Base-by-base conservation (phyloP, 30 jellyfish, hydroid and myxozoan species). In the Aurelia sp. region DNA sequence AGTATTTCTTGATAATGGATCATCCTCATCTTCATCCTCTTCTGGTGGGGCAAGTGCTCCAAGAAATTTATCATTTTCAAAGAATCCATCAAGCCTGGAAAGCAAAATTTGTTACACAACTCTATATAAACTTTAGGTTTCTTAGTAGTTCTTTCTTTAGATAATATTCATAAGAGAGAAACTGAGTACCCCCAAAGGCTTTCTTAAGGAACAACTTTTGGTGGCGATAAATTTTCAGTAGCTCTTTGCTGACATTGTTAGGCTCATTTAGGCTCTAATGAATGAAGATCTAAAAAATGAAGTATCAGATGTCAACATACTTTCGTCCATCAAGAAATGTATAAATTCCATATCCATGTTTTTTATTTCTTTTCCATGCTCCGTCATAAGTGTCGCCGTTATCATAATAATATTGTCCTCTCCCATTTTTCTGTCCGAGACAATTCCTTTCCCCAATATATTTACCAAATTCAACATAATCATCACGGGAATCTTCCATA, bases 351-450 rank as follows among this genome's bases (percentile, higher is more conserved):
- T 60, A 84, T 31, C 94, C 94, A 84, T 84, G 94, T 52, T 84
- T 84, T 51, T 84, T 84, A 55, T 84, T 74, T 44, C 88, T 53
- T 63, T 48, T 74, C 94, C 94, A 84, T 66, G 48, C 47, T 18
- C 94, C 94, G 52, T 84, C 94, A 66, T 72, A 84, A 40, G 50
- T 59, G 53, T 84, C 94, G 30, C 94, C 94, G 62, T 72, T 84
- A 41, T 74, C 94, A 63, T 84, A 84, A 73, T 84, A 84, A 84
- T 84, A 72, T 68, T 84, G 94, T 22, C 94, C 94, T 84, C 73
- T 72, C 18, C 94, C 94, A 74, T 69, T 61, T 52, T 72, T 84
- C 30, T 74, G 94, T 22, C 94, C 82, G 21, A 35, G 16, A 68
- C 82, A 84, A 60, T 84, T 74, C 63, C 82, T 72, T 21, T 74